These are phyloP conservation scores for Eucera pruinosa DNA, from an alignment of 2,888 invertebrate genomes.

Conservation along the genomic window DNA sequence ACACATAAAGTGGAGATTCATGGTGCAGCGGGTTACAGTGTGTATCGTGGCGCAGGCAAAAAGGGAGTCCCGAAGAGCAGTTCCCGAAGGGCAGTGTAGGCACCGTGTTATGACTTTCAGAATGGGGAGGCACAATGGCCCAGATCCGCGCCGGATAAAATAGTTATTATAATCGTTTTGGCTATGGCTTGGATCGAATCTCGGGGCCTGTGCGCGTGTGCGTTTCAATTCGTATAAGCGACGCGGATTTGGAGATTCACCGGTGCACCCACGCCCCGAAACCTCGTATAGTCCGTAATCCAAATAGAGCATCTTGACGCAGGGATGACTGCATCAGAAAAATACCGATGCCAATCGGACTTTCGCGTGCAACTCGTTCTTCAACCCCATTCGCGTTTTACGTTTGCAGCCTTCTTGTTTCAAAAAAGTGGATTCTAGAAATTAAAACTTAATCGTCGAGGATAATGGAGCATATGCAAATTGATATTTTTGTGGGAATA, in stretches of 20 bases:
- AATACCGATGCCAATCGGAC: conserved; percentile 73
- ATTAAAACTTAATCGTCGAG: too few species aligned
- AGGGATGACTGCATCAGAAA: conserved; percentile 77
- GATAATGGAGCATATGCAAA: too few species aligned
- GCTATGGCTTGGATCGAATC: conserved; percentile 71
- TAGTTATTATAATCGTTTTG: conserved; percentile 84
- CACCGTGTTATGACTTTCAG: conserved; percentile 84
- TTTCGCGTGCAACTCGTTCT: background rate
- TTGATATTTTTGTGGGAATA: too few species aligned
- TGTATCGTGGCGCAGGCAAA: conserved; percentile 46
- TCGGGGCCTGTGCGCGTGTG: too few species aligned
- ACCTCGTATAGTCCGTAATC: conserved; percentile 43
- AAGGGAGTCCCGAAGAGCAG: conserved; percentile 60
- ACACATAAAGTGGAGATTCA: conserved; percentile 69
- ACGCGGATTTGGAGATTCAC: conserved; percentile 31
- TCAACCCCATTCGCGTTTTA: background rate
- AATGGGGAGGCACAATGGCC: conserved; percentile 83
- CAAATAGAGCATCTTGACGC: conserved; percentile 66
- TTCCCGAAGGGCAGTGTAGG: conserved; percentile 79
- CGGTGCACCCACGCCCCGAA: conserved; percentile 34
- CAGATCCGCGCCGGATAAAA: conserved; percentile 84
- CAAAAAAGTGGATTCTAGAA: too few species aligned
- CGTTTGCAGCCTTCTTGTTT: background rate
- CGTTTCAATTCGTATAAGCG: conserved; percentile 32
- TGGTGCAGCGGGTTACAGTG: conserved; percentile 63